phyloP scores from a whole-genome alignment of 2,113 vertebrate genomes.

The Gymnarchus niloticus region DNA sequence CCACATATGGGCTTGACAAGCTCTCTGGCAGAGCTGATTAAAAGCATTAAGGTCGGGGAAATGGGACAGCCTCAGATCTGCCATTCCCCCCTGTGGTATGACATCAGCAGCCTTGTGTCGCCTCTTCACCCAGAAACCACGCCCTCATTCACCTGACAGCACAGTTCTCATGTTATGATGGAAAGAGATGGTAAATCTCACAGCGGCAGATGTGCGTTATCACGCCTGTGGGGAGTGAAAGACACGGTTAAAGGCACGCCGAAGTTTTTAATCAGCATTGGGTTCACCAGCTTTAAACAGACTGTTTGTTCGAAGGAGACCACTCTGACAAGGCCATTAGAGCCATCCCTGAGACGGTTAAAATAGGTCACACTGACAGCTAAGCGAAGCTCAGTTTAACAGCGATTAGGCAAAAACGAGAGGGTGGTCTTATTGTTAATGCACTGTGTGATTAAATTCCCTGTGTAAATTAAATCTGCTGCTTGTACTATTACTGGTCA shows the following conservation, averaged over 20 bases:
- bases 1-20: conserved; percentile 65
- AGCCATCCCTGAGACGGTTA: background rate
- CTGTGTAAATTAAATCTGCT: background rate
- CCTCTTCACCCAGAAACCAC: conserved; percentile 53
- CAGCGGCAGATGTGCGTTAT: background rate
- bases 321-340: background rate
- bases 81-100: conserved; percentile 55
- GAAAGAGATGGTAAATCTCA: background rate
- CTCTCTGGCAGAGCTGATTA: conserved; percentile 66
- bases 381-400: background rate
- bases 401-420: background rate
- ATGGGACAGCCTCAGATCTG: conserved; percentile 62
- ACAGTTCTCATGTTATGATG: background rate
- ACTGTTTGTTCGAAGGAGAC: background rate
- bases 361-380: background rate
- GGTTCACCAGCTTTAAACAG: background rate
- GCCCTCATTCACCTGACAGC: conserved; percentile 34
- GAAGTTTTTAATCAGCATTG: background rate
- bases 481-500: background rate
- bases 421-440: background rate
- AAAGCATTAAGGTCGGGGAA: conserved; percentile 65
- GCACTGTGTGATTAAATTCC: background rate
- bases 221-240: background rate
- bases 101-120: conserved; percentile 46
- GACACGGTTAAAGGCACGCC: background rate